Conservation (phyloP, 2,113 vertebrate genomes). For the Rhagologus leucostigma region DNA sequence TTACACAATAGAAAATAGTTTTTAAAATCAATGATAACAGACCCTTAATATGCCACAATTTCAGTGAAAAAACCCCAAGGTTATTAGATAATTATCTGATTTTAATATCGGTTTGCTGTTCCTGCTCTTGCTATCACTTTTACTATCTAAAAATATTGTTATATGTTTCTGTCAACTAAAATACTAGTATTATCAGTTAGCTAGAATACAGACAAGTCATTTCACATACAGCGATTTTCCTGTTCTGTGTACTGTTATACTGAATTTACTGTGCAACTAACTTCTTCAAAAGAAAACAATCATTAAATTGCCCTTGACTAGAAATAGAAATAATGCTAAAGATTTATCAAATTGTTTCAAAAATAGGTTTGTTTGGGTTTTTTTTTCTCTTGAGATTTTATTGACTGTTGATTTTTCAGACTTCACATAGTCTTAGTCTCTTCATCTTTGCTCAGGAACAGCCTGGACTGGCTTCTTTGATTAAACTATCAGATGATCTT, state of each 20-base stretch:
- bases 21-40: background rate
- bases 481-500: background rate
- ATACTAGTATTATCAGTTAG: background rate
- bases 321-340: background rate
- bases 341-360: background rate
- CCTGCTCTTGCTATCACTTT: background rate
- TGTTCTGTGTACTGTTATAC: background rate
- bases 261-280: background rate
- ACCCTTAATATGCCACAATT: background rate
- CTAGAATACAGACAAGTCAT: background rate
- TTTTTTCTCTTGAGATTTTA: background rate
- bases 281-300: background rate
- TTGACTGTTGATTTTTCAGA: background rate
- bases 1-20: background rate
- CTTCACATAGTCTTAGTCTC: background rate
- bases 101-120: background rate
- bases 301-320: background rate
- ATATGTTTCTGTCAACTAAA: background rate
- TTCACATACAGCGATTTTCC: background rate
- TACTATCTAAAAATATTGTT: background rate
- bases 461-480: background rate
- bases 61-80: background rate
- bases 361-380: background rate
- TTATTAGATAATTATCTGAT: background rate
- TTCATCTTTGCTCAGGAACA: background rate